phyloP scores from a whole-genome alignment of 2,888 invertebrate species.

The Drosophila trichaetosa region DNA sequence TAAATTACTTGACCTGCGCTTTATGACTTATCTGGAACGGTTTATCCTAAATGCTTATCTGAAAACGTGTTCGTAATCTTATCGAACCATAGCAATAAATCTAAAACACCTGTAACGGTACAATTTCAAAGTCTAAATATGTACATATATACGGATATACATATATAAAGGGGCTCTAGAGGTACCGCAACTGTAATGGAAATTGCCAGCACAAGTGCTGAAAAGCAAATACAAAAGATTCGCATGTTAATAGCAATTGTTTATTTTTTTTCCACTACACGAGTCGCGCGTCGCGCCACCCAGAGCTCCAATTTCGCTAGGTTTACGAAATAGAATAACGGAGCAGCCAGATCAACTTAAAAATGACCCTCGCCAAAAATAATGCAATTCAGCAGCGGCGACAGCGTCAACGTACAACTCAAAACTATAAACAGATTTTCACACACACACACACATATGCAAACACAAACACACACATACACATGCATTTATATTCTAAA shows the following conservation, averaged over 20 bases:
- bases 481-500: slow-evolving; percentile 52
- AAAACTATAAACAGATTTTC: slow-evolving; percentile 36
- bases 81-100: slow-evolving; percentile 46
- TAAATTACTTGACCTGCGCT: slow-evolving; percentile 35
- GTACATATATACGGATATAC: neutral
- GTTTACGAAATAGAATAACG: slow-evolving; percentile 50
- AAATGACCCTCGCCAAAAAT: slow-evolving; percentile 64
- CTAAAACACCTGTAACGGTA: slow-evolving; percentile 42
- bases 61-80: slow-evolving; percentile 43
- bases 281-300: slow-evolving; percentile 56
- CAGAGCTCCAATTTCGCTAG: slow-evolving; percentile 62
- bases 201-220: slow-evolving; percentile 52
- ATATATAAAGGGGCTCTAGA: neutral
- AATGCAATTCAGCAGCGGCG: slow-evolving; percentile 69
- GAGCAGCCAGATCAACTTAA: slow-evolving; percentile 44
- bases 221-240: slow-evolving; percentile 43
- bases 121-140: slow-evolving; percentile 39
- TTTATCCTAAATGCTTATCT: slow-evolving; percentile 47
- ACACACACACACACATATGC: neutral
- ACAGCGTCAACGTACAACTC: slow-evolving; percentile 35
- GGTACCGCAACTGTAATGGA: slow-evolving; percentile 37
- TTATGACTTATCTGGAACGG: slow-evolving; percentile 52
- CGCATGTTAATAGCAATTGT: slow-evolving; percentile 56
- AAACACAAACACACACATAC: slow-evolving; percentile 11
- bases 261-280: slow-evolving; percentile 17